These are phyloP conservation scores for Leucoraja ocellata DNA, from an alignment of 2,797 vertebrate species.

Conservation along the genomic window DNA sequence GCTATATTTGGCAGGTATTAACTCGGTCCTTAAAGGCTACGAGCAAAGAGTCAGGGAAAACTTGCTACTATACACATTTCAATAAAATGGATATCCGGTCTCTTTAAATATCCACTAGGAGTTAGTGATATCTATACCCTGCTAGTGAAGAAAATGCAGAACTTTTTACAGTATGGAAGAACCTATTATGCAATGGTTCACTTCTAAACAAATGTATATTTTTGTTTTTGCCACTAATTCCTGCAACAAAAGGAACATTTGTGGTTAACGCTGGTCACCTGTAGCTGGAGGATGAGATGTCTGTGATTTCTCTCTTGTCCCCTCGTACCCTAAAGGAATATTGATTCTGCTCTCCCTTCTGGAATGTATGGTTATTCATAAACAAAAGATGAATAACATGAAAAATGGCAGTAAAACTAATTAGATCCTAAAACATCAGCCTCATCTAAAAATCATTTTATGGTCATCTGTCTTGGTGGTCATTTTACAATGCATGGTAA, in stretches of 20 bases:
- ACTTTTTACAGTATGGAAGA: background rate
- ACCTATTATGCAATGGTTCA: background rate
- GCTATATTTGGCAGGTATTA: background rate
- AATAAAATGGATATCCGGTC: background rate
- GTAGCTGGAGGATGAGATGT: background rate
- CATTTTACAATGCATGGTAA: background rate
- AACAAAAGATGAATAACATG: background rate
- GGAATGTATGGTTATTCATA: background rate
- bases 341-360: background rate
- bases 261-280: background rate
- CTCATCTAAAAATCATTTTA: background rate
- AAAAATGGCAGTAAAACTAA: background rate
- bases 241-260: slow-evolving; percentile 11
- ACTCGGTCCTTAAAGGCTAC: background rate
- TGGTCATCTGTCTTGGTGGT: background rate
- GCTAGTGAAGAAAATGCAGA: background rate
- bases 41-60: background rate
- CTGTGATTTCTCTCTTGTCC: background rate
- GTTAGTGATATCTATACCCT: background rate
- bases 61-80: background rate
- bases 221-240: background rate
- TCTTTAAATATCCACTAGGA: background rate
- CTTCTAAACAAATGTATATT: background rate
- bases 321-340: background rate
- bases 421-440: background rate